These are phyloP conservation scores for Gnathonemus longibarbis DNA, from an alignment of 2,113 vertebrate species.

Conservation along the genomic window DNA sequence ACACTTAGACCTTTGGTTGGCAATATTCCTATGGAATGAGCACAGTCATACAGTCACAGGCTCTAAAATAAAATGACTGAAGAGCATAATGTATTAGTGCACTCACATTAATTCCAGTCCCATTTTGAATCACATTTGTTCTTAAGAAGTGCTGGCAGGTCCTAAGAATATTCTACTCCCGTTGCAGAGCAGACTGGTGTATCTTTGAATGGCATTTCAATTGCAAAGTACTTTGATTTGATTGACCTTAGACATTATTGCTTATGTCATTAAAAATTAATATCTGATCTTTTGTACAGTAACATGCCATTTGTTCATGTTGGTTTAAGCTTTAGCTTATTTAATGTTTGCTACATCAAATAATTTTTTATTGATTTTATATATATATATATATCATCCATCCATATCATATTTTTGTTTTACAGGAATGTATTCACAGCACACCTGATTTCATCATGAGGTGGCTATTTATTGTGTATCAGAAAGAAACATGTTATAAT, in stretches of 20 bases:
- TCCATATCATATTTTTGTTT: neutral
- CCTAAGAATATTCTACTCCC: neutral
- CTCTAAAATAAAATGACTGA: neutral
- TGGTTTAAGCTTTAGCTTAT: neutral
- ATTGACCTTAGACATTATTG: neutral
- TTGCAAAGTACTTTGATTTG: neutral
- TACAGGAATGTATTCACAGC: neutral
- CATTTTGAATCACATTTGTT: neutral
- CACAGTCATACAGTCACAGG: neutral
- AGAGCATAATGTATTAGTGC: neutral
- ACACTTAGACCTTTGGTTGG: neutral
- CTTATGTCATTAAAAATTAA: neutral
- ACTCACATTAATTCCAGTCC: neutral
- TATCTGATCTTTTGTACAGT: neutral
- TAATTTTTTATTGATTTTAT: neutral
- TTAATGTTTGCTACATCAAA: neutral
- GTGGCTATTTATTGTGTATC: slow-evolving; percentile 16
- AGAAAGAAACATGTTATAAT: slow-evolving; percentile 21
- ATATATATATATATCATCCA: neutral
- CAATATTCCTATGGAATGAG: neutral
- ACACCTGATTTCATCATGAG: slow-evolving; percentile 13
- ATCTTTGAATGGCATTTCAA: neutral
- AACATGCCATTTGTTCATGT: neutral
- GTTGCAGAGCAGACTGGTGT: neutral
- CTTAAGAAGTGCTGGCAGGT: neutral